Percentiles rank a stretch among this genome's conserved stretches.
phyloP scores from a whole-genome alignment of 1,140 invertebrate genomes.

The Nasonia vitripennis region DNA sequence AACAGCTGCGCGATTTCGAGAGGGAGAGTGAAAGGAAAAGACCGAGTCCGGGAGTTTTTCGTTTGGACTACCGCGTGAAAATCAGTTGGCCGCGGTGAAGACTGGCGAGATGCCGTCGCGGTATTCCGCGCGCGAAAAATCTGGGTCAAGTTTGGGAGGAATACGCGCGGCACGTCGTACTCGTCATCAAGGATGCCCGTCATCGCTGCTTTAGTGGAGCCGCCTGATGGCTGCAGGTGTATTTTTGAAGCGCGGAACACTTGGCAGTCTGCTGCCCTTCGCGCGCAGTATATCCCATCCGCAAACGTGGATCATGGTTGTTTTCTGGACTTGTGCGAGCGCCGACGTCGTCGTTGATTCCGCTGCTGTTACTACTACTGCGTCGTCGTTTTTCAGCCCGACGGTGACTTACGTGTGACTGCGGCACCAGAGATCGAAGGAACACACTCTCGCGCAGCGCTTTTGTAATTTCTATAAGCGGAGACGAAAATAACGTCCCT shows the following conservation, averaged over 20 bases:
- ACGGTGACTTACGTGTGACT: neutral
- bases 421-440: neutral
- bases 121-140: constrained; percentile 33
- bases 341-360: neutral
- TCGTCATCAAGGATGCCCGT: neutral
- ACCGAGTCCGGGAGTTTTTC: neutral
- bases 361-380: neutral
- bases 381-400: neutral
- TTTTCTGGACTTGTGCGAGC: constrained; percentile 12
- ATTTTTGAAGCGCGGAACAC: constrained; percentile 29
- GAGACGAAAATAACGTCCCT: constrained; percentile 25
- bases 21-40: constrained; percentile 23
- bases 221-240: neutral
- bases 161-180: neutral
- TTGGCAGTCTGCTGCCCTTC: neutral
- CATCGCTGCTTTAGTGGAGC: neutral
- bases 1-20: neutral
- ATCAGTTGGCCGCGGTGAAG: neutral
- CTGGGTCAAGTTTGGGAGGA: constrained; percentile 61
- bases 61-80: neutral
- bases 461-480: constrained; percentile 42
- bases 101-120: neutral
- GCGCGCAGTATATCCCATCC: neutral
- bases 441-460: constrained; percentile 8
- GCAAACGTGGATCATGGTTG: constrained; percentile 18